phyloP scores from a whole-genome alignment of 2,888 invertebrate genomes.

The Drosophila neonasuta region DNA sequence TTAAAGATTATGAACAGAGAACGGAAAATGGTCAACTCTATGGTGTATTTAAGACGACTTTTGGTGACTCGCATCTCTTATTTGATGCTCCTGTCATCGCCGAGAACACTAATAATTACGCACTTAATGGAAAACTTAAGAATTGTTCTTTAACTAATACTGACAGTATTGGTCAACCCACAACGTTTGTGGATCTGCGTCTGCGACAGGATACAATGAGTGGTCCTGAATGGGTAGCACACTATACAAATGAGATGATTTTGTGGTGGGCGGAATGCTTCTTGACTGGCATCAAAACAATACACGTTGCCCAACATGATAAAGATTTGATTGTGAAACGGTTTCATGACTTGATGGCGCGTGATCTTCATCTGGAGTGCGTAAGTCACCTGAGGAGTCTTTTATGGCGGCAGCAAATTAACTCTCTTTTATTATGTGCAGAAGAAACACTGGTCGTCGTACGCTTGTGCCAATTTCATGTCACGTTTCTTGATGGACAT shows the following conservation, averaged over 20 bases:
- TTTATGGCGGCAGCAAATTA: not conserved
- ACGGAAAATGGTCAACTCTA: slow-evolving; percentile 26
- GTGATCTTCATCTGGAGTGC: slow-evolving; percentile 33
- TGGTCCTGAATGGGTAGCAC: slow-evolving; percentile 32
- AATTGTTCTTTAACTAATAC: not conserved
- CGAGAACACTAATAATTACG: not conserved
- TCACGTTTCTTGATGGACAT: slow-evolving; percentile 28
- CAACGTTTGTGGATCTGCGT: slow-evolving; percentile 44
- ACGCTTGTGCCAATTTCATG: slow-evolving; percentile 47
- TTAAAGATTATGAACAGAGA: not conserved
- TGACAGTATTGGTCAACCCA: not conserved
- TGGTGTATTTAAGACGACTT: slow-evolving; percentile 38
- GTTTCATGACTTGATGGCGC: slow-evolving; percentile 7
- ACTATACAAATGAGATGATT: slow-evolving; percentile 35
- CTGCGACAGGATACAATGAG: slow-evolving; percentile 47
- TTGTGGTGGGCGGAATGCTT: slow-evolving; percentile 60
- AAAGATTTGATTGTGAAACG: slow-evolving; percentile 15
- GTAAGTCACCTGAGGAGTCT: slow-evolving; percentile 38
- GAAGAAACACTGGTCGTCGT: slow-evolving; percentile 42
- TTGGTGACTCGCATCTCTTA: slow-evolving; percentile 34
- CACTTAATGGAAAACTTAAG: too few species aligned
- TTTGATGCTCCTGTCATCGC: slow-evolving; percentile 59
- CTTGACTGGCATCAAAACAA: slow-evolving; percentile 37
- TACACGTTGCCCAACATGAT: slow-evolving; percentile 48
- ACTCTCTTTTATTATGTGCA: slow-evolving; percentile 11